phyloP scores from a whole-genome alignment of 2,797 vertebrate genomes.

The Bufotes viridis region DNA sequence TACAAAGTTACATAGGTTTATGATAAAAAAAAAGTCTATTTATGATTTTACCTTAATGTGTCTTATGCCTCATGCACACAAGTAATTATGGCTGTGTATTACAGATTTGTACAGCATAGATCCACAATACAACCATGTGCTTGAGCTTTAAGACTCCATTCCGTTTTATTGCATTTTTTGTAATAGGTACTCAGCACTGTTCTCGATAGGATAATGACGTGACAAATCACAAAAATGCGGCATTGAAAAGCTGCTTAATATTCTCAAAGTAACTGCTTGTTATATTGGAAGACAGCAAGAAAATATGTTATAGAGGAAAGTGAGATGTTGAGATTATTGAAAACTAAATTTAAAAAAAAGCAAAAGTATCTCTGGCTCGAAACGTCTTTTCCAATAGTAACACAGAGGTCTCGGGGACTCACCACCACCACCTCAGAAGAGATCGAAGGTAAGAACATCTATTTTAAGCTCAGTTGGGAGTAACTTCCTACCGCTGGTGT shows the following conservation, averaged over 20 bases:
- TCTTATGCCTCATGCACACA: too few relatives aligned
- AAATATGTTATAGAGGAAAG: neutral
- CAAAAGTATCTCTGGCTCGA: too few relatives aligned
- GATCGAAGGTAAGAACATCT: too few relatives aligned
- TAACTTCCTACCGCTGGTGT: too few relatives aligned
- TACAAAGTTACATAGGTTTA: too few relatives aligned
- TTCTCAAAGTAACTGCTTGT: neutral
- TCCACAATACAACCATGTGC: neutral
- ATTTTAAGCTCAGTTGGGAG: too few relatives aligned
- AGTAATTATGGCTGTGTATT: too few relatives aligned
- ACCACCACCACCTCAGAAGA: too few relatives aligned
- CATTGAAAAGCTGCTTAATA: neutral
- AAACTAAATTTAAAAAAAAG: neutral
- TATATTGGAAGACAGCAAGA: neutral
- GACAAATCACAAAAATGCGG: neutral
- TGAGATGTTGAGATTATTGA: neutral
- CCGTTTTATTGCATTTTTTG: neutral
- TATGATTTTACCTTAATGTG: too few relatives aligned
- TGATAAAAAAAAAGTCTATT: too few relatives aligned
- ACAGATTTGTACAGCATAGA: neutral
- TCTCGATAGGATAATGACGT: neutral
- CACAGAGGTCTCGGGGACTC: too few relatives aligned
- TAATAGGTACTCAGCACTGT: neutral
- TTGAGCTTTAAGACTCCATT: neutral
- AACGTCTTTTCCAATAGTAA: too few relatives aligned